Evolutionary conservation across 2,888 invertebrate species (phyloP), one percentile per base, ranked within the genome.

Genomic region (Thecocarcelia acutangulata): DNA sequence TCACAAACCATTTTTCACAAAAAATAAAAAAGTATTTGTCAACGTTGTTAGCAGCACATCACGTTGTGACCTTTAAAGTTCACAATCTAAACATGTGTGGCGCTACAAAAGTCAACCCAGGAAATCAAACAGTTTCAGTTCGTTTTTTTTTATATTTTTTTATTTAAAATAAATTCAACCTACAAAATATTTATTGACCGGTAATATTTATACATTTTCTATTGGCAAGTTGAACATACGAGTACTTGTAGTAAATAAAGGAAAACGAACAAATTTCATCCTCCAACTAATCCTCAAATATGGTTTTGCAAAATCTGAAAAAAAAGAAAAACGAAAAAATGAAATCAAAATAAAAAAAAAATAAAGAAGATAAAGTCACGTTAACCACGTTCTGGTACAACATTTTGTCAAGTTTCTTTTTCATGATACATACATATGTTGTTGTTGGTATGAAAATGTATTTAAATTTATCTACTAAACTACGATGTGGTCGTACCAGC

Each of bases 301-400:
- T 40, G 66, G 46, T 17, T 46, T 59, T 52, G 59, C 13, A 50
- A 58, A 68, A 69, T 28, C n/a, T 24, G 3, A 33, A 69, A 68
- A 52, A 13, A 66, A 58, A 58, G 13, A n/a, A 44, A 58, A 44
- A 42, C n/a, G 6, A 50, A 66, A 9, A 33, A 52, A 15, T 1
- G 9, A 44, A 42, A 44, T 44, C 21, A 24, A 66, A 52, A 59
- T 24, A 54, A 74, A 80, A 72, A 83, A 78, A 78, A 76, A 83
- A 83, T 78, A 77, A 69, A 50, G 72, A 82, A 79, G 56, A 84
- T 85, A 85, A 83, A 87, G 86, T 89, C 88, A 88, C 89, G 88
- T 89, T 88, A 89, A 87, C 87, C 88, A 88, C 88, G 88, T 88
- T 87, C 88, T 86, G 87, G 85, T 86, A 86, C 56, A 89, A 89